Evolutionary conservation across 2,797 vertebrate species (phyloP).

Genomic region (Channa striata): DNA sequence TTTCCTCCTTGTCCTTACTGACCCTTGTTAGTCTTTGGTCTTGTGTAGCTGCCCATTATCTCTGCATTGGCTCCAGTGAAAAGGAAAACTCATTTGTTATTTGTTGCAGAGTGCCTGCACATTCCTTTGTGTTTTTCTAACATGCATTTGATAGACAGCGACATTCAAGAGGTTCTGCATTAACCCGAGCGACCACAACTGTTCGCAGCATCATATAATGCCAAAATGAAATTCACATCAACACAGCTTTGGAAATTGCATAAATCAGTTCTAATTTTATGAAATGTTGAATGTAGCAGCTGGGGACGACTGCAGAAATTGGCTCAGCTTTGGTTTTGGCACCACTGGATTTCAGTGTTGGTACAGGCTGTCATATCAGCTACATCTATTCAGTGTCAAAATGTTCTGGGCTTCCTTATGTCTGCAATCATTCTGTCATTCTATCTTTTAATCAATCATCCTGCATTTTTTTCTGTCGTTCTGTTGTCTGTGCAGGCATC

Average conservation of each 20-base stretch:
- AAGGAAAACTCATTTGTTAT: slow-evolving; percentile 67
- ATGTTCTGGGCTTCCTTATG: slow-evolving; percentile 39
- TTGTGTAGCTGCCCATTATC: slow-evolving; percentile 61
- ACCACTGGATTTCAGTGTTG: slow-evolving; percentile 53
- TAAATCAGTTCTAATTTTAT: slow-evolving; percentile 53
- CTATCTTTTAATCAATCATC: slow-evolving; percentile 39
- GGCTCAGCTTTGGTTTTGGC: slow-evolving; percentile 40
- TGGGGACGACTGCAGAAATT: slow-evolving; percentile 49
- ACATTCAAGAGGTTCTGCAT: slow-evolving; percentile 48
- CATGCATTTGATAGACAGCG: slow-evolving; percentile 52
- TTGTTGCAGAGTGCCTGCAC: slow-evolving; percentile 42
- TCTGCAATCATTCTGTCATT: slow-evolving; percentile 33
- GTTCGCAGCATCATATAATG: slow-evolving; percentile 38
- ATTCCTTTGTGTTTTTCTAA: slow-evolving; percentile 33
- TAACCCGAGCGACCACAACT: slow-evolving; percentile 39
- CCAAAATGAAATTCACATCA: slow-evolving; percentile 50
- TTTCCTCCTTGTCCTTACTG: slow-evolving; percentile 60
- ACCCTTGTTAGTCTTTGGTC: slow-evolving; percentile 69
- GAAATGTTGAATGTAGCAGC: slow-evolving; percentile 44
- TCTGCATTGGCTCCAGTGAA: slow-evolving; percentile 56
- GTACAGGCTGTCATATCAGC: slow-evolving; percentile 51
- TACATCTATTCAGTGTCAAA: slow-evolving; percentile 61
- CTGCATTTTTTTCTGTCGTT: background rate
- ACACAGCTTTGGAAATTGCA: slow-evolving; percentile 51
- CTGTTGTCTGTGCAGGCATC: background rate